These are phyloP conservation scores for Orthonyx spaldingii DNA, from an alignment of 2,113 vertebrate species.

Conservation along the genomic window DNA sequence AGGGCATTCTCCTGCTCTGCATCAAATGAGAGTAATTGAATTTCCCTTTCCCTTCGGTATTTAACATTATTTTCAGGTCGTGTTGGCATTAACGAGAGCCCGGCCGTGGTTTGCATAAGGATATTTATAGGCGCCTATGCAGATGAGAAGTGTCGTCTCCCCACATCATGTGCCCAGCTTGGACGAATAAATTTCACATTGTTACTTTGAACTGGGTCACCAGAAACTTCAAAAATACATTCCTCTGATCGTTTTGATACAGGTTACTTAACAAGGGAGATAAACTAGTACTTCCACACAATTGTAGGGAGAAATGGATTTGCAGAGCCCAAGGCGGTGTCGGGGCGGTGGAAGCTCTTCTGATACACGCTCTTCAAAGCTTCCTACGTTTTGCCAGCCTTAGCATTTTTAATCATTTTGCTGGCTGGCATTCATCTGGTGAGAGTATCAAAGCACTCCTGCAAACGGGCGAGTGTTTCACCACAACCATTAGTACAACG, in stretches of 20 bases:
- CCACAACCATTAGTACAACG: background rate
- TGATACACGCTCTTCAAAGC: conserved; percentile 56
- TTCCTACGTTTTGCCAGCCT: conserved; percentile 49
- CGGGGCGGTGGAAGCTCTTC: conserved; percentile 13
- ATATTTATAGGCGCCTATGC: conserved; percentile 18
- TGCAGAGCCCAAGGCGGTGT: conserved; percentile 43
- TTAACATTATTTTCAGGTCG: conserved; percentile 40
- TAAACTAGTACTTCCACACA: conserved; percentile 42
- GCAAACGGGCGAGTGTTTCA: background rate
- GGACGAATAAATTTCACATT: conserved; percentile 44
- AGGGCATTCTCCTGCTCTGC: conserved; percentile 33
- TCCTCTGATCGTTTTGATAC: conserved; percentile 57
- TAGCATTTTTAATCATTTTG: conserved; percentile 66
- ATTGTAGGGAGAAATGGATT: conserved; percentile 55
- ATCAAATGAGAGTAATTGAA: conserved; percentile 48
- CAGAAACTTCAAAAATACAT: conserved; percentile 55
- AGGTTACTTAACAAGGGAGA: conserved; percentile 64
- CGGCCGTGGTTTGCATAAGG: background rate
- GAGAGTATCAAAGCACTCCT: conserved; percentile 18
- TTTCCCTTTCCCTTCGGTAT: conserved; percentile 45
- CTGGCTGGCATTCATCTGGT: conserved; percentile 50
- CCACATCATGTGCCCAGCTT: background rate
- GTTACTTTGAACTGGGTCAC: conserved; percentile 67
- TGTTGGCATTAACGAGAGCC: conserved; percentile 17
- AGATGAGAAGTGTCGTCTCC: background rate